A percentile compares a stretch with the other conserved stretches of the same genome.
These are phyloP conservation scores for Eulithis testata DNA, from an alignment of 2,888 invertebrate genomes.

Conservation along the genomic window DNA sequence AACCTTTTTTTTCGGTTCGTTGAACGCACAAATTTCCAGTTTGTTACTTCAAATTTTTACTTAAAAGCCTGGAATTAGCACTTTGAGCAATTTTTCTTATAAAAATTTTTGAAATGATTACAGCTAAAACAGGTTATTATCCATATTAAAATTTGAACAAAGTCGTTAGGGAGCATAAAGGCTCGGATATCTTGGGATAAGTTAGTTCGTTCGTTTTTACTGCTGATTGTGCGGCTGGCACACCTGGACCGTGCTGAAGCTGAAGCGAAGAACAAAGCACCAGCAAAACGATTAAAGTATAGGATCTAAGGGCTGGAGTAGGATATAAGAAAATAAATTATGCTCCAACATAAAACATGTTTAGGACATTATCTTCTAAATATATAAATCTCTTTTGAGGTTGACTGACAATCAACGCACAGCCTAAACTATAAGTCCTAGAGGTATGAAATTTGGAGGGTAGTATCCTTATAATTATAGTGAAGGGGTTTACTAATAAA, in stretches of 20 bases:
- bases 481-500: too few species aligned
- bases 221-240: conserved; percentile 74
- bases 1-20: too few species aligned
- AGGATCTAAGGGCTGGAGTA: not conserved
- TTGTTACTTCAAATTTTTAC: not conserved
- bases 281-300: not conserved
- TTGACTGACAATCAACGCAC: too few species aligned
- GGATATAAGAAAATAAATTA: too few species aligned
- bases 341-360: too few species aligned
- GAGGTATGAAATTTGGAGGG: too few species aligned
- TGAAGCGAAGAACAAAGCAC: conserved; percentile 49
- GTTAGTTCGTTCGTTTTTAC: conserved; percentile 69
- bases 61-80: not conserved
- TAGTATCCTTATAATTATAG: too few species aligned
- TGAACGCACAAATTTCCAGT: too few species aligned
- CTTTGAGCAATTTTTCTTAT: not conserved
- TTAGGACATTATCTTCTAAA: too few species aligned
- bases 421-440: too few species aligned
- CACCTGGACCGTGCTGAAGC: conserved; percentile 66
- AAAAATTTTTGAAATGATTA: conserved; percentile 1
- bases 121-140: conserved; percentile 18
- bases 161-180: conserved; percentile 55
- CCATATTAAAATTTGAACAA: conserved; percentile 46
- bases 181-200: conserved; percentile 56
- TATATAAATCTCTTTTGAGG: too few species aligned